Evolutionary conservation across 2,797 vertebrate species (phyloP), one percentile per base, ranked within the genome.

Genomic region (Hybognathus amarus): DNA sequence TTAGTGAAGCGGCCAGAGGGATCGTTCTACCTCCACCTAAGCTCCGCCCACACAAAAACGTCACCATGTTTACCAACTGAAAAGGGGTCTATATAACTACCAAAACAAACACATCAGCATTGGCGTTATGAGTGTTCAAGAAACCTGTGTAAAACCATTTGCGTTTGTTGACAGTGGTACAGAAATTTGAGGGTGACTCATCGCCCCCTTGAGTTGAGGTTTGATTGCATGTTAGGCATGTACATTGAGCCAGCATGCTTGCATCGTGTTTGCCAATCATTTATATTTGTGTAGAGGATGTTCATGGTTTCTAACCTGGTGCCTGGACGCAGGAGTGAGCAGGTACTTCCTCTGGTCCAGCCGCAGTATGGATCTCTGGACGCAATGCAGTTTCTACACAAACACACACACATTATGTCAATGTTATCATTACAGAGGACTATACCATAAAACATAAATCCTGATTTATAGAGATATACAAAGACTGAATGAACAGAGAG

Each of bases 341-440:
- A 99, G 90, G 96, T 95, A 82, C 97, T 97, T 74, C 96, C 97
- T 0, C 95, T 89, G 0, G 96, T 96, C 98, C 98, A 99, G 52
- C 97, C 97, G 1, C 98, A 99, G 91, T 99, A 99, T 0, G 98
- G 98, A 85, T 99, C 98, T 86, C 96, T 96, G 87, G 97, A 97
- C 50, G 95, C 95, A 0, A 99, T 92, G 85, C 97, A 98, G 91
- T 92, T 97, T 92, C 97, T 98, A 83, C 80, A 85, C 80, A 91
- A 66, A 91, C 66, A 87, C 33, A 81, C 38, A 82, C 66, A 76
- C 38, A 80, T 77, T 81, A 63, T 61, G 17, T 73, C 61, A 33
- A 18, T 80, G 54, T 71, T 61, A 47, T 71, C 47, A 47, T 71
- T 63, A 61, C 38, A 80, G 56, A 80, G 67, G 54, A 80, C 68